phyloP scores from a whole-genome alignment of 2,888 invertebrate genomes.

The Troides helena region DNA sequence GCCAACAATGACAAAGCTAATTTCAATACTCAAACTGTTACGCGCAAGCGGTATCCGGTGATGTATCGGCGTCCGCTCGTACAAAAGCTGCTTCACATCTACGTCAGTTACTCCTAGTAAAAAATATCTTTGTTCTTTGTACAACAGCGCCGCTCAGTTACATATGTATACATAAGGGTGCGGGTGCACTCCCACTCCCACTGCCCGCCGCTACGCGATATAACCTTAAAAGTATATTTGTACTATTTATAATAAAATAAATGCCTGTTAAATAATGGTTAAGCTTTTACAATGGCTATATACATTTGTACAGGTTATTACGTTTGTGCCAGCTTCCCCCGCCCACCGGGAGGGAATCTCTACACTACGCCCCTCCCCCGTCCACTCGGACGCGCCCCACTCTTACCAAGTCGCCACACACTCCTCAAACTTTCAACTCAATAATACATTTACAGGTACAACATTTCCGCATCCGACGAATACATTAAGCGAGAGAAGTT shows the following conservation, averaged over 20 bases:
- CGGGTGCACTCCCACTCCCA: slow-evolving; percentile 34
- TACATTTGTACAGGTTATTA: slow-evolving; percentile 53
- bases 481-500: background rate
- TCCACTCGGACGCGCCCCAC: no score
- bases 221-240: slow-evolving; percentile 69
- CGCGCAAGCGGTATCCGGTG: slow-evolving; percentile 30
- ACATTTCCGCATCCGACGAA: background rate
- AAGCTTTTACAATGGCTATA: slow-evolving; percentile 54
- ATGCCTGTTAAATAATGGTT: slow-evolving; percentile 47
- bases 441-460: slow-evolving; percentile 5
- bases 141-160: slow-evolving; percentile 55
- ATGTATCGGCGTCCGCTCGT: slow-evolving; percentile 49
- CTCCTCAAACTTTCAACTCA: background rate
- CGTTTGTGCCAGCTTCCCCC: slow-evolving; percentile 38
- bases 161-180: background rate
- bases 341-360: no score
- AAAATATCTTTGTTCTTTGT: slow-evolving; percentile 71
- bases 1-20: slow-evolving; percentile 77
- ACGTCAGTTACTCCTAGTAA: slow-evolving; percentile 56
- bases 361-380: no score
- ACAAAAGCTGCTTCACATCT: slow-evolving; percentile 63
- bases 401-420: no score
- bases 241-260: slow-evolving; percentile 72
- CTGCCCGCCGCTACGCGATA: slow-evolving; percentile 26
- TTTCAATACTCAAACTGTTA: slow-evolving; percentile 44